Base-by-base conservation (phyloP, 1,140 invertebrate genomes). In the Drosophila tristis region DNA sequence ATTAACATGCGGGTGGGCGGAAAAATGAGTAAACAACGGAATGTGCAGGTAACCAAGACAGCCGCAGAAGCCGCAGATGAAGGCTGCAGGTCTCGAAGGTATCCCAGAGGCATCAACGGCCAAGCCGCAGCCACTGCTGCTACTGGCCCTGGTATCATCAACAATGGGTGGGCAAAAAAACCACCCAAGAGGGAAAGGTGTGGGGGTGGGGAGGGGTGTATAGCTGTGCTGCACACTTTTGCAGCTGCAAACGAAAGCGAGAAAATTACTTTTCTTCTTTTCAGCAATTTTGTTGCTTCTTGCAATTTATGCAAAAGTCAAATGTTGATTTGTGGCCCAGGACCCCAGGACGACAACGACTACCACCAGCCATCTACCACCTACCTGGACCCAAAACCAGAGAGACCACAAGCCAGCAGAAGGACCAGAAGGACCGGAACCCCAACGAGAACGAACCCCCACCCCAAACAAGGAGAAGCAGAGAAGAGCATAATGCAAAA, bases 251-350 rank as follows among this genome's bases (percentile, higher is more conserved):
- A 71, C 78, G 82, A 86, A 86, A 86, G 81, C 82, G 74, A 82
- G 82, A 86, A 86, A 86, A 86, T 86, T 68, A 86, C 70, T 86
- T 81, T 86, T 81, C 81, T 77, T 77, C 67, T 70, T 73, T 72
- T 67, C 60, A 70, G 82, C 74, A 87, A 81, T 86, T 87, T 86
- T 82, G 84, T 87, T 86, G 74, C 81, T 81, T 50, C 82, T 89
- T 82, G 84, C 84, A 87, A 87, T 87, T 87, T 87, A 87, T 85
- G 84, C 84, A 90, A 78, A 87, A 87, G 84, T 87, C 84, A 90
- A 87, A 90, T 90, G 80, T 87, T 87, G 84, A 87, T 87, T 87
- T 87, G 84, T 87, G 73, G 75, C 62, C 63, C 74, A 57, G 59
- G 54, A 44, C 63, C 63, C 47, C 20, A 50, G 43, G 56, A 20